Percentiles rank a stretch among this genome's conserved stretches.
These are phyloP conservation scores for Thaumatotibia leucotreta DNA, from an alignment of 1,140 invertebrate genomes.

Conservation along the genomic window DNA sequence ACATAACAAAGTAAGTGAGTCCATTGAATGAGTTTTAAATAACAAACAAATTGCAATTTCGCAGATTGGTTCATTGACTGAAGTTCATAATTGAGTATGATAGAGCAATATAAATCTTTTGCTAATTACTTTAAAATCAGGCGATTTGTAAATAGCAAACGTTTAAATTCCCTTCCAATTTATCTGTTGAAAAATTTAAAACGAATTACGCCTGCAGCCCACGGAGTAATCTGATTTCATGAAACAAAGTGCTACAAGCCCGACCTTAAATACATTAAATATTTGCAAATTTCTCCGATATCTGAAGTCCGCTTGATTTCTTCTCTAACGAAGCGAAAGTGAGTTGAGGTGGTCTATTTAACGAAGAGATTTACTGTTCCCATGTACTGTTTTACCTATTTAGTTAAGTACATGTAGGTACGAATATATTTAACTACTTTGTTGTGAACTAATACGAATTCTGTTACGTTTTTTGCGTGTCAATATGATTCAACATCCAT, in stretches of 20 bases:
- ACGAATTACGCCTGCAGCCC: slow-evolving; percentile 10
- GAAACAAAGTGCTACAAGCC: slow-evolving; percentile 22
- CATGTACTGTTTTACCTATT: no score
- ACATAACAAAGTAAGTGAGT: no score
- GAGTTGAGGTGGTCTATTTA: slow-evolving; percentile 14
- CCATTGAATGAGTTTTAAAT: no score
- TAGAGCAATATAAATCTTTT: not conserved
- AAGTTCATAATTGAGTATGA: not conserved
- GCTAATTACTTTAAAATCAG: not conserved
- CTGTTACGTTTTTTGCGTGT: no score
- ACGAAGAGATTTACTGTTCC: no score
- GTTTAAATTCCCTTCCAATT: not conserved
- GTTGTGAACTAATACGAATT: no score
- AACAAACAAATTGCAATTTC: not conserved
- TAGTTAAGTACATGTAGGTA: no score
- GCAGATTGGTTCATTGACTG: no score
- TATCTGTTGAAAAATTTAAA: slow-evolving; percentile 2
- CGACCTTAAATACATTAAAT: slow-evolving; percentile 20
- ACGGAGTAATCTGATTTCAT: slow-evolving; percentile 22
- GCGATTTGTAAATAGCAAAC: not conserved
- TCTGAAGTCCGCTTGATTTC: slow-evolving; percentile 30
- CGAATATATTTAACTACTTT: no score
- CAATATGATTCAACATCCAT: no score
- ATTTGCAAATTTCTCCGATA: slow-evolving; percentile 26
- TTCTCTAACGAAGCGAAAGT: slow-evolving; percentile 36